phyloP scores from a whole-genome alignment of 2,888 invertebrate genomes.

The Cepaea hortensis region DNA sequence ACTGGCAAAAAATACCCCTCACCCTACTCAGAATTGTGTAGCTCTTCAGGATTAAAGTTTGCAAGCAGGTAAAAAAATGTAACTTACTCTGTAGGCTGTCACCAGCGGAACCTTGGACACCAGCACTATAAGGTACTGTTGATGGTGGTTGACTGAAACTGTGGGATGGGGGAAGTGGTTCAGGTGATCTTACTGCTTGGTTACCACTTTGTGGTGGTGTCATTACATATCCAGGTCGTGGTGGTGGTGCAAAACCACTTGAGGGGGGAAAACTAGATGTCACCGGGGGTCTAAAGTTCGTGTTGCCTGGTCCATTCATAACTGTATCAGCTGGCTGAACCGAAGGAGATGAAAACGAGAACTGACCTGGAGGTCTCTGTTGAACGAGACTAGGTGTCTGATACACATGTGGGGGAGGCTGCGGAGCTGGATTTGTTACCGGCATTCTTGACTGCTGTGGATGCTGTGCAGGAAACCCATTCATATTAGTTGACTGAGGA shows the following conservation, averaged over 20 bases:
- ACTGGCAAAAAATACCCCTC: no score
- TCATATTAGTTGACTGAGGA: constrained; percentile 28
- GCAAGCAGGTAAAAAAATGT: no score
- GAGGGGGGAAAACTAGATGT: constrained; percentile 16
- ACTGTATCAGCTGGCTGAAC: constrained; percentile 3
- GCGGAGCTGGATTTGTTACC: constrained; percentile 29
- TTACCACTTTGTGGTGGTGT: constrained; percentile 8
- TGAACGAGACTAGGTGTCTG: constrained; percentile 5
- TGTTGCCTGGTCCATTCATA: constrained; percentile 38
- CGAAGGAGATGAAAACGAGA: constrained; percentile 24
- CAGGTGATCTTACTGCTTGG: constrained; percentile 19
- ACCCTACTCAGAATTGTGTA: no score
- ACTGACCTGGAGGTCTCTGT: constrained; percentile 19
- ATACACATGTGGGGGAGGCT: constrained; percentile 4
- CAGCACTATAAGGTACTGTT: constrained; percentile 17
- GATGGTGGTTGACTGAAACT: background rate
- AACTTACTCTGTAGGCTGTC: constrained; percentile 21
- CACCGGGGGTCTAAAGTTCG: constrained; percentile 37
- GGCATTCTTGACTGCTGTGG: constrained; percentile 17
- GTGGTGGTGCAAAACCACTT: constrained; percentile 5
- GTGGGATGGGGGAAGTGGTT: constrained; percentile 4
- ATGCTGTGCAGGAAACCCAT: constrained; percentile 45
- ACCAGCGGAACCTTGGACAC: constrained; percentile 33
- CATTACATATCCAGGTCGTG: constrained; percentile 12
- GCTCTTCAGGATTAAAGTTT: no score